Conservation (phyloP, 1,140 invertebrate species). For the Drosophila rufa region DNA sequence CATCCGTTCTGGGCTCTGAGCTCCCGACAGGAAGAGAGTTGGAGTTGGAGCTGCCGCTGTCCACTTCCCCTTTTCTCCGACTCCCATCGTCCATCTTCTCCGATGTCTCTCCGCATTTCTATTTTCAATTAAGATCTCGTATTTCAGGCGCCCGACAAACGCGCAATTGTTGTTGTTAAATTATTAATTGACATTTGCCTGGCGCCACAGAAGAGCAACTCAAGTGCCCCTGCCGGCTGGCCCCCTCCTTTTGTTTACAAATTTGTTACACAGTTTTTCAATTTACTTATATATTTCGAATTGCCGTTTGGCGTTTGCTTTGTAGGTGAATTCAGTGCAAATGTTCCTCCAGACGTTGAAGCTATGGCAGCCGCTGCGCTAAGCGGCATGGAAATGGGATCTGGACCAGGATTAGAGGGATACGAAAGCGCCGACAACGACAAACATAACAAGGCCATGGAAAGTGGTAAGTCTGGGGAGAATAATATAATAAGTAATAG, state of each 20-base stretch:
- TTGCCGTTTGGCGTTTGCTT: slow-evolving; percentile 36
- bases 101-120: slow-evolving; percentile 30
- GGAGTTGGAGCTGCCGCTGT: neutral
- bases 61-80: slow-evolving; percentile 3
- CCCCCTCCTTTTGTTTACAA: slow-evolving; percentile 41
- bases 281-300: slow-evolving; percentile 53
- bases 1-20: slow-evolving; percentile 35
- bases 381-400: slow-evolving; percentile 47
- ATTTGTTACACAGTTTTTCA: slow-evolving; percentile 57
- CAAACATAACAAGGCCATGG: slow-evolving; percentile 22
- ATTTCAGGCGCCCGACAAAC: slow-evolving; percentile 63
- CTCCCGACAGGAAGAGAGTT: slow-evolving; percentile 18
- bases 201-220: slow-evolving; percentile 53
- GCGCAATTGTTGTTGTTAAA: slow-evolving; percentile 65
- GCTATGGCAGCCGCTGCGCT: slow-evolving; percentile 43
- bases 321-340: slow-evolving; percentile 62
- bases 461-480: neutral
- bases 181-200: slow-evolving; percentile 64
- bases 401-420: slow-evolving; percentile 17
- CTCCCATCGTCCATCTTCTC: slow-evolving; percentile 1
- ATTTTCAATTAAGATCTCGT: slow-evolving; percentile 64
- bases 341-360: slow-evolving; percentile 44
- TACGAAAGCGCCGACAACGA: slow-evolving; percentile 20
- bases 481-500: neutral
- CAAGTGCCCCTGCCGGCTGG: slow-evolving; percentile 39